phyloP scores from a whole-genome alignment of 2,113 vertebrate species.

The Cyphomyrus discorhynchus region DNA sequence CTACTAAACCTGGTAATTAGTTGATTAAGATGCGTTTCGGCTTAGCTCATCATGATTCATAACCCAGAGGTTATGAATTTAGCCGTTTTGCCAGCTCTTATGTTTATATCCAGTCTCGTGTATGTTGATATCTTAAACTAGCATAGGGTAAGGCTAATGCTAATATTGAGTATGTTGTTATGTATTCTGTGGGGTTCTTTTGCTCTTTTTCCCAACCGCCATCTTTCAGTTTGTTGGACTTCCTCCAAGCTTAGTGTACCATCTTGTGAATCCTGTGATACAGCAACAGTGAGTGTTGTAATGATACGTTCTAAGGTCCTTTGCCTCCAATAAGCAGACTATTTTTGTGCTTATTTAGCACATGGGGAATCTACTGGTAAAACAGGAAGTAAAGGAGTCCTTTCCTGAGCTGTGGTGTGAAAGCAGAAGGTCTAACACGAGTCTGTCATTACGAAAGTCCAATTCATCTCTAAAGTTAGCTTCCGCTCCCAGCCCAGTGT shows the following conservation, averaged over 20 bases:
- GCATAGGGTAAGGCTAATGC: neutral
- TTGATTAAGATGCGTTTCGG: neutral
- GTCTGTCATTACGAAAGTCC: neutral
- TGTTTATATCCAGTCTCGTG: neutral
- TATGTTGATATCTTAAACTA: neutral
- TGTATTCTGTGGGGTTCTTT: neutral
- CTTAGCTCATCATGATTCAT: neutral
- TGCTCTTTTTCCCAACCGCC: neutral
- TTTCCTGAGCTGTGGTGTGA: neutral
- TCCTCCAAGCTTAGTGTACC: neutral
- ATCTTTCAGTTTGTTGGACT: neutral
- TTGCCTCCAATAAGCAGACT: neutral
- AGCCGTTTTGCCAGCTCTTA: neutral
- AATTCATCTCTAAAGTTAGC: neutral
- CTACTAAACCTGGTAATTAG: neutral
- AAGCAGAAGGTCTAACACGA: neutral
- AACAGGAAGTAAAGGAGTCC: neutral
- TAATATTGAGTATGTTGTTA: neutral
- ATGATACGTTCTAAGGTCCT: neutral
- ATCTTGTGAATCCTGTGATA: neutral
- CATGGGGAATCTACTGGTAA: neutral
- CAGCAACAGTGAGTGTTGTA: neutral
- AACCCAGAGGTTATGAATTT: neutral
- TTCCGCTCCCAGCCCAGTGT: neutral
- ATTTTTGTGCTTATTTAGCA: neutral